These are phyloP conservation scores for Taenioides sp. DNA, from an alignment of 2,797 vertebrate genomes.

Conservation along the genomic window DNA sequence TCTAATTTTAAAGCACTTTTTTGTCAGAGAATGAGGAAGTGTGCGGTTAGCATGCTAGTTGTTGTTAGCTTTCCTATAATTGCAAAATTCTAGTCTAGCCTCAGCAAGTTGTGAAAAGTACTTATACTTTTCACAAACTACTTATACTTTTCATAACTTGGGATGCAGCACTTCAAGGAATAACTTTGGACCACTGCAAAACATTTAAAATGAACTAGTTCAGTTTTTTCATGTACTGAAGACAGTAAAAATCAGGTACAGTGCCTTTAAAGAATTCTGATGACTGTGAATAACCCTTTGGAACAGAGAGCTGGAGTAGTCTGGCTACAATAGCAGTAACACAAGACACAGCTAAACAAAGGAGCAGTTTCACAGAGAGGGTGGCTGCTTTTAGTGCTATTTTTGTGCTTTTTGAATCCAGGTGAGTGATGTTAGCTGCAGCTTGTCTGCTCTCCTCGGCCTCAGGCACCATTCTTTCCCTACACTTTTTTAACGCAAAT, in stretches of 20 bases:
- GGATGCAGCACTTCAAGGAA: no score
- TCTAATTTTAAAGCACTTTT: no score
- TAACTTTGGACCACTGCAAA: no score
- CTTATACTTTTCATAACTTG: no score
- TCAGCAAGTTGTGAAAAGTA: no score
- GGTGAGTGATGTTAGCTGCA: constrained; percentile 75
- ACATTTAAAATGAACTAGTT: no score
- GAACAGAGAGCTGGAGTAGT: constrained; percentile 35
- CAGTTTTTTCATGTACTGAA: no score
- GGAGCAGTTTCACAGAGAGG: constrained; percentile 74
- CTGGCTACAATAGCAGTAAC: constrained; percentile 48
- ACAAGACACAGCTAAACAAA: constrained; percentile 65
- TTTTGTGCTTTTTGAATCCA: constrained; percentile 77
- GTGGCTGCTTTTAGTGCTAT: constrained; percentile 79
- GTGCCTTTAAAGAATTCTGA: constrained; percentile 18
- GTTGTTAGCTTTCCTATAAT: no score
- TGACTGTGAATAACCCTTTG: constrained; percentile 43
- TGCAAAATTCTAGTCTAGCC: no score
- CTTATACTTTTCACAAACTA: no score
- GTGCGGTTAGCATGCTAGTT: no score
- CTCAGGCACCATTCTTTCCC: constrained; percentile 64
- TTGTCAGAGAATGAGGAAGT: no score
- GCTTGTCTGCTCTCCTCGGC: constrained; percentile 73
- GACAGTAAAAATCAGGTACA: constrained; percentile 13
- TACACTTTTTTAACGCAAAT: constrained; percentile 35